Conservation (phyloP, 2,797 vertebrate species). For the Chelidonichthys spinosus region DNA sequence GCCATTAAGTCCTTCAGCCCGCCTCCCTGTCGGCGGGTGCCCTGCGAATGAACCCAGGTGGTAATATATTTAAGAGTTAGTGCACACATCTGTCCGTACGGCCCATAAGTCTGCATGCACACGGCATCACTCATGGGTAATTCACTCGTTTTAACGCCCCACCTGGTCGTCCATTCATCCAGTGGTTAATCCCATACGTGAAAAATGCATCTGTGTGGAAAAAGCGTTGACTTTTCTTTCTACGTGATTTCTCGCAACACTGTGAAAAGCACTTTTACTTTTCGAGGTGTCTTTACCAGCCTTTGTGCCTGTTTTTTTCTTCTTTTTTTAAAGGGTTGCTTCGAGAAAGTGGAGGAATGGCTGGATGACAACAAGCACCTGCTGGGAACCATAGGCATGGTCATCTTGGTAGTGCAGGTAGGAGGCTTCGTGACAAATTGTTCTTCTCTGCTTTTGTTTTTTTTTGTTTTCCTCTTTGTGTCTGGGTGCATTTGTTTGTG, state of each 20-base stretch:
- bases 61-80: slow-evolving; percentile 28
- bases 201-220: not conserved
- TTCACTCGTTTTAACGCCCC: slow-evolving; percentile 47
- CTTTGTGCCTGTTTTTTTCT: not conserved
- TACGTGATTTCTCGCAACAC: not conserved
- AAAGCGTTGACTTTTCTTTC: slow-evolving; percentile 12
- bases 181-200: not conserved
- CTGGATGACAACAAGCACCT: slow-evolving; percentile 95
- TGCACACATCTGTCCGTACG: slow-evolving; percentile 4
- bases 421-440: slow-evolving; percentile 42
- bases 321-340: slow-evolving; percentile 89
- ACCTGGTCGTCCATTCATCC: slow-evolving; percentile 24
- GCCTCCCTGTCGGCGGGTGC: slow-evolving; percentile 14
- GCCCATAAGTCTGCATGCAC: slow-evolving; percentile 37
- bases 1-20: slow-evolving; percentile 25
- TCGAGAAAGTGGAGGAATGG: slow-evolving; percentile 94
- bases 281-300: slow-evolving; percentile 8
- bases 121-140: slow-evolving; percentile 38
- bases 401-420: slow-evolving; percentile 96
- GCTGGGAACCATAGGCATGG: slow-evolving; percentile 94
- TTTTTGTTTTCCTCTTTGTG: slow-evolving; percentile 1
- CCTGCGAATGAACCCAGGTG: slow-evolving; percentile 56
- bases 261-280: slow-evolving; percentile 10
- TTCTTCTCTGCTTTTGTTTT: not conserved
- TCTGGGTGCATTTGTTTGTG: slow-evolving; percentile 23